phyloP scores from a whole-genome alignment of 1,140 invertebrate genomes.

The Drepana arcuata region DNA sequence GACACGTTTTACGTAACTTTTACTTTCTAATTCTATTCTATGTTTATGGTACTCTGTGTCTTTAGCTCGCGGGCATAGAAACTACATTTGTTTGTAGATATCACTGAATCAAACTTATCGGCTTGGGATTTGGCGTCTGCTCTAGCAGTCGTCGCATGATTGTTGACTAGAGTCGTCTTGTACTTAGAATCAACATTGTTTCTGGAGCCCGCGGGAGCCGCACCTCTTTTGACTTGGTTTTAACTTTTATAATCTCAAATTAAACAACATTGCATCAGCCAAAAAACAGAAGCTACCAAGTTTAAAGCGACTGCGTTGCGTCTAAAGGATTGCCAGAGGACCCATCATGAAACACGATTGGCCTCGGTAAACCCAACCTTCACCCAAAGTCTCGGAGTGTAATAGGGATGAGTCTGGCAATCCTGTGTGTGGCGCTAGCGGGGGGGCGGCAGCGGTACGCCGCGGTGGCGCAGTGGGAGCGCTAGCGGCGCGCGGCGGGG shows the following conservation, averaged over 20 bases:
- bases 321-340: conserved; percentile 24
- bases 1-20: conserved; percentile 37
- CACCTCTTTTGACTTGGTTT: conserved; percentile 35
- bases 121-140: too few relatives aligned
- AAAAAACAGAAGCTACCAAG: too few relatives aligned
- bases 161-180: too few relatives aligned
- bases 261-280: neutral
- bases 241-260: neutral
- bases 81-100: conserved; percentile 8
- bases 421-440: conserved; percentile 33
- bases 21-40: conserved; percentile 25
- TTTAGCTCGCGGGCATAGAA: conserved; percentile 35
- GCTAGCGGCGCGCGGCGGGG: conserved; percentile 25
- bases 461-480: conserved; percentile 41
- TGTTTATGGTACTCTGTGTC: conserved; percentile 33
- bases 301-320: conserved; percentile 19
- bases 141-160: too few relatives aligned
- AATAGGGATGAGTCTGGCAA: conserved; percentile 22
- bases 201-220: conserved; percentile 24
- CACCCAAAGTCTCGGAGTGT: too few relatives aligned
- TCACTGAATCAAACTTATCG: too few relatives aligned
- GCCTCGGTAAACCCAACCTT: too few relatives aligned
- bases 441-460: conserved; percentile 37
- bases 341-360: too few relatives aligned
- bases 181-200: conserved; percentile 21